phyloP scores from a whole-genome alignment of 2,797 vertebrate species.

The Okamejei kenojei region DNA sequence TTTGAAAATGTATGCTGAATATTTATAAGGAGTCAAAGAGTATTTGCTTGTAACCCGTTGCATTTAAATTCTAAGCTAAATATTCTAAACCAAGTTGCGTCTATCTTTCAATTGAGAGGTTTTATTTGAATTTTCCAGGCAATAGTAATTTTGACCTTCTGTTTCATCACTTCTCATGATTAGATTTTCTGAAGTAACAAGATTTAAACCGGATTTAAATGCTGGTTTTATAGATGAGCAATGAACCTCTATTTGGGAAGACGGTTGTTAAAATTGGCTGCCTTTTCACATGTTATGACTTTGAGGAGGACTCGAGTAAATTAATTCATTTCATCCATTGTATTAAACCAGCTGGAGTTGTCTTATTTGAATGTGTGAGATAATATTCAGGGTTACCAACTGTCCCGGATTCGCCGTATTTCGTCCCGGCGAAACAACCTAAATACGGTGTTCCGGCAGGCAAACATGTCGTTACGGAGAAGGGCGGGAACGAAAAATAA shows the following conservation, averaged over 20 bases:
- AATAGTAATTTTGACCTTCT: too few relatives aligned
- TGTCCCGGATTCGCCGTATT: too few relatives aligned
- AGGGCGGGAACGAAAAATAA: too few relatives aligned
- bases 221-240: neutral
- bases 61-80: neutral
- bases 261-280: neutral
- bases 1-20: neutral
- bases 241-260: neutral
- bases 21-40: neutral
- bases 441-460: too few relatives aligned
- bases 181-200: neutral
- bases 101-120: neutral
- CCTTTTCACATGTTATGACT: neutral
- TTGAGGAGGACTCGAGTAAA: neutral
- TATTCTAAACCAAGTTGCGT: neutral
- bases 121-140: neutral
- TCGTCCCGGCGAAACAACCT: too few relatives aligned
- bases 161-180: neutral
- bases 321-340: neutral
- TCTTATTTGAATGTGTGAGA: neutral
- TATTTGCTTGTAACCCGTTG: neutral
- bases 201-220: neutral
- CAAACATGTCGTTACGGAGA: too few relatives aligned
- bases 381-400: too few relatives aligned
- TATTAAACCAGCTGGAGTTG: neutral